Base-by-base conservation (phyloP, 2,888 invertebrate genomes). In the Andricus quercusramuli region DNA sequence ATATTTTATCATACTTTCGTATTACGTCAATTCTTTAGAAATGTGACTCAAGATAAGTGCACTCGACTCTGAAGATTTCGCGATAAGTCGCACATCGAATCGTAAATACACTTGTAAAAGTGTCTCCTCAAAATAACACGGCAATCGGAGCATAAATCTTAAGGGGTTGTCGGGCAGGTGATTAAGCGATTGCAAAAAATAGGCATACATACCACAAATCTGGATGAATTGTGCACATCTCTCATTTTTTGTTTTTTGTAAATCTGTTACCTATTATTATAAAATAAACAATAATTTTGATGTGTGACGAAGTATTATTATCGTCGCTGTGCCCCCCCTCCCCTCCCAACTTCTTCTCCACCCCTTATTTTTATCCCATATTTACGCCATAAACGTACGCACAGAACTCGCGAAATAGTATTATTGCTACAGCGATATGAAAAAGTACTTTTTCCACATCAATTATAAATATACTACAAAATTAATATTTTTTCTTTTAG, bases 71-170 rank as follows among this genome's bases (percentile, higher is more conserved):
- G 74, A 74, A 74, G 74, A 74, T 74, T 74, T 74, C 32, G 32
- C 51, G 74, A 74, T 74, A 74, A 74, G 74, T 74, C 74, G 56
- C 74, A 74, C 56, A 74, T 74, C 74, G 74, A 74, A 74, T 74
- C 74, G 74, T 74, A 74, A 74, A 74, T 74, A 74, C 56, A 74
- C 74, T 74, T 74, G 74, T 74, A 74, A 74, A 74, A 74, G 56
- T 13, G 56, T 32, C 56, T 37, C n/a, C 74, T 74, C 32, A 56
- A 74, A 74, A 74, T 74, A 74, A 74, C 37, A 74, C 32, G 13
- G 74, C 56, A 74, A 56, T 74, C 74, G 32, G 32, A 74, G 74
- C 56, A 74, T 74, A 56, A 74, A 74, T 74, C 74, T 74, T 56
- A 74, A 74, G 56, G n/a, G 74, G 56, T n/a, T 74, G 51, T 74